These are phyloP conservation scores for Griposia aprilina DNA, from an alignment of 2,888 invertebrate genomes.

Conservation along the genomic window DNA sequence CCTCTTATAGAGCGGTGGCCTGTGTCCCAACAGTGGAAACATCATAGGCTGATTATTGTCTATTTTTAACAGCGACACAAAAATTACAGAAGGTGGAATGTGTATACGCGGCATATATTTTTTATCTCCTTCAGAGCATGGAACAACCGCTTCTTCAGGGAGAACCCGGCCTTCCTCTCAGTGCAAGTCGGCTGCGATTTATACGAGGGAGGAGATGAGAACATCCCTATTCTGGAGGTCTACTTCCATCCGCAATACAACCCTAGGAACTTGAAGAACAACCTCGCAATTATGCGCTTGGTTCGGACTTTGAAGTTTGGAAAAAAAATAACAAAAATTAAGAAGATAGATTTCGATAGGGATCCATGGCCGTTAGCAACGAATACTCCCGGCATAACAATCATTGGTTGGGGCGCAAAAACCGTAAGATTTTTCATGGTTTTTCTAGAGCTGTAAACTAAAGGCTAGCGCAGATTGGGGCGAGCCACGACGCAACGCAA, in stretches of 20 bases:
- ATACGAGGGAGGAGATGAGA: constrained; percentile 78
- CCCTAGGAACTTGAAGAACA: constrained; percentile 78
- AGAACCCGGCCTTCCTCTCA: constrained; percentile 83
- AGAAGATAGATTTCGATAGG: constrained; percentile 80
- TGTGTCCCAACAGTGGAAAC: background rate
- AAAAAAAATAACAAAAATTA: constrained; percentile 65
- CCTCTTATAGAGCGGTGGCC: background rate
- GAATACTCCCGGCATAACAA: constrained; percentile 76
- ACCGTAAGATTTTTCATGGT: constrained; percentile 70
- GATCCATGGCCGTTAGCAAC: constrained; percentile 66
- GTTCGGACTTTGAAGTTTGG: constrained; percentile 70
- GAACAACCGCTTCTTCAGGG: constrained; percentile 85
- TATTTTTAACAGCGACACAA: background rate
- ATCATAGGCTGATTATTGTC: background rate
- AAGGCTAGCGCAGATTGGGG: too few species aligned
- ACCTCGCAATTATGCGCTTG: constrained; percentile 80
- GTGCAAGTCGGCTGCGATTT: constrained; percentile 82
- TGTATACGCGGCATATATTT: background rate
- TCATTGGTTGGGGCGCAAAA: constrained; percentile 84
- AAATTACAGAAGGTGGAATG: background rate
- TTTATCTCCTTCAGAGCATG: constrained; percentile 73
- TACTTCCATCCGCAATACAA: constrained; percentile 83
- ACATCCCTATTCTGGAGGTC: constrained; percentile 77
- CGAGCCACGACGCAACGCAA: too few species aligned
- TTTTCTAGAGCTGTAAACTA: background rate